A percentile compares a stretch with the other conserved stretches of the same genome.
phyloP scores from a whole-genome alignment of 2,888 invertebrate genomes.

The Rhamnusium bicolor region DNA sequence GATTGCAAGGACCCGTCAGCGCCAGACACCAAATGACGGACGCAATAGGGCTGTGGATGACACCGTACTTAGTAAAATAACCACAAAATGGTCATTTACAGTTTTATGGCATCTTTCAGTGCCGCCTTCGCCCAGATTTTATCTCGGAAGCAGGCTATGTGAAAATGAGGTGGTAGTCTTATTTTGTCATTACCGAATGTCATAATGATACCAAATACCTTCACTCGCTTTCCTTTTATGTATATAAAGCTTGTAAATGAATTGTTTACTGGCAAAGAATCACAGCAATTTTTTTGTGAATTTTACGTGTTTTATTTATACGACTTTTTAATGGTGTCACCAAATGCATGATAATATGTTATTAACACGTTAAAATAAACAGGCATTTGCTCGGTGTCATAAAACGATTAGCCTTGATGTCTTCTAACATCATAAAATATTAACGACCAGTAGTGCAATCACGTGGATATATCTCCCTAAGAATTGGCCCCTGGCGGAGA shows the following conservation, averaged over 20 bases:
- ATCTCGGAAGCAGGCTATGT: slow-evolving; percentile 57
- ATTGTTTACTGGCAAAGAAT: slow-evolving; percentile 49
- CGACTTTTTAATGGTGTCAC: slow-evolving; percentile 31
- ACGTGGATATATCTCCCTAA: slow-evolving; percentile 24
- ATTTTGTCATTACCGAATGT: slow-evolving; percentile 62
- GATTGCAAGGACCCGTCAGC: slow-evolving; percentile 55
- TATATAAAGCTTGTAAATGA: slow-evolving; percentile 49
- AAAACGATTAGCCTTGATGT: slow-evolving; percentile 48
- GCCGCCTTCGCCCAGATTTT: slow-evolving; percentile 65
- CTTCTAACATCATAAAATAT: slow-evolving; percentile 51
- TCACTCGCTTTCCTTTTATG: slow-evolving; percentile 53
- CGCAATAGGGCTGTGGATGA: slow-evolving; percentile 67
- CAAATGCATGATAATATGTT: slow-evolving; percentile 36
- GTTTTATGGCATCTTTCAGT: slow-evolving; percentile 66
- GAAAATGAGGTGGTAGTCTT: slow-evolving; percentile 52
- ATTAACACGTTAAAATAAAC: slow-evolving; percentile 50
- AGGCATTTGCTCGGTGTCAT: slow-evolving; percentile 39
- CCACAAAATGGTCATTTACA: slow-evolving; percentile 69
- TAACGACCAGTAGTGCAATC: slow-evolving; percentile 45
- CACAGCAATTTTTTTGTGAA: background rate
- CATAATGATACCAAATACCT: slow-evolving; percentile 58
- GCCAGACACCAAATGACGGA: slow-evolving; percentile 65
- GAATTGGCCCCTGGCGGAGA: slow-evolving; percentile 15
- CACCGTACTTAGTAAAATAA: slow-evolving; percentile 70
- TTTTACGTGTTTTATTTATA: slow-evolving; percentile 22